A percentile compares a stretch with the other conserved stretches of the same genome.
phyloP scores from a whole-genome alignment of 1,140 invertebrate genomes.

The Papilio glaucus region DNA sequence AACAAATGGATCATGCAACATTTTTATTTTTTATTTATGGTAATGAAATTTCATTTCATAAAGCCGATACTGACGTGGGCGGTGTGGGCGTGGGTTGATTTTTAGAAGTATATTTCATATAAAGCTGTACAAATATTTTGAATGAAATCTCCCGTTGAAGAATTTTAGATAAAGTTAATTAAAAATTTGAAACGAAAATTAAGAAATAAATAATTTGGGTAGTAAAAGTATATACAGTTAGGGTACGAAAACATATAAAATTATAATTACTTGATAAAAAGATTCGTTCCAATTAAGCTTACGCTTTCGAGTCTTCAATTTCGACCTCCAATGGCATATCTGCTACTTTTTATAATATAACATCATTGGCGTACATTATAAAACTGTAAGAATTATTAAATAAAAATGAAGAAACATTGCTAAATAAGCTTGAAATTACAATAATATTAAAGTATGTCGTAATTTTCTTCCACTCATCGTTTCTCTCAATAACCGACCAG shows the following conservation, averaged over 20 bases:
- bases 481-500: neutral
- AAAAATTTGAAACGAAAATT: neutral
- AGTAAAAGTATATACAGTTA: no score
- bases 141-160: neutral
- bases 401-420: neutral
- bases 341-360: no score
- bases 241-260: no score
- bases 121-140: neutral
- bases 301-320: no score
- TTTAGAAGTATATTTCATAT: neutral
- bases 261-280: no score
- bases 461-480: neutral
- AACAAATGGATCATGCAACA: slow-evolving; percentile 21
- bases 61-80: neutral
- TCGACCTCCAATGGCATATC: no score
- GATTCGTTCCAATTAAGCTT: no score
- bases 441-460: neutral
- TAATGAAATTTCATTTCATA: slow-evolving; percentile 7
- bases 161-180: neutral
- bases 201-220: no score
- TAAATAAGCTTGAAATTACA: neutral
- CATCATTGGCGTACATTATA: neutral
- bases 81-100: neutral
- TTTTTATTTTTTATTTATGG: slow-evolving; percentile 22
- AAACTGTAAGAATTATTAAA: neutral